These are phyloP conservation scores for Antennarius striatus DNA, from an alignment of 2,113 vertebrate species.

Conservation along the genomic window DNA sequence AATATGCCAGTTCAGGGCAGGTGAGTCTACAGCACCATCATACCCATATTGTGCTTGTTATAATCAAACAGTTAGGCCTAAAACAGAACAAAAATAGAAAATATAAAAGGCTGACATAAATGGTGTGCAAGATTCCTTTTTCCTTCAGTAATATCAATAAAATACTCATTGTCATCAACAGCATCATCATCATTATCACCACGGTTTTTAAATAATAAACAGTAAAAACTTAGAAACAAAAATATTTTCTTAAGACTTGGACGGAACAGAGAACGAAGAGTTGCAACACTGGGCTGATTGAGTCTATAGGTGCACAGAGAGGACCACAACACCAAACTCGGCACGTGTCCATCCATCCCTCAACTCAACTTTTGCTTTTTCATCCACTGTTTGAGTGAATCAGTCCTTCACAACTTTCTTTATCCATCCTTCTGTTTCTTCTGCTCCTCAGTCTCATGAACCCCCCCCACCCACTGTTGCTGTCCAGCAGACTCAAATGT, in stretches of 20 bases:
- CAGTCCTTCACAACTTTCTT: conserved; percentile 22
- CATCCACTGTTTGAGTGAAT: conserved; percentile 49
- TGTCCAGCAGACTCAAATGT: conserved; percentile 78
- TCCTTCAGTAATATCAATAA: conserved; percentile 78
- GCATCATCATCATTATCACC: conserved; percentile 68
- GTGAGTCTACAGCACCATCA: conserved; percentile 81
- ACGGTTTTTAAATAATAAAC: conserved; percentile 81
- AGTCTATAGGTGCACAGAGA: conserved; percentile 90
- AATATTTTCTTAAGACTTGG: conserved; percentile 85
- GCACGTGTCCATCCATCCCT: conserved; percentile 55
- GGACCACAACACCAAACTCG: conserved; percentile 80
- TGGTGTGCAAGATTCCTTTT: conserved; percentile 86
- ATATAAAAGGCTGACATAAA: conserved; percentile 90
- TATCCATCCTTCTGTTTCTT: conserved; percentile 9
- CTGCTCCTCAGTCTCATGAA: neutral
- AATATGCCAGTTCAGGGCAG: conserved; percentile 77
- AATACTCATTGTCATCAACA: conserved; percentile 82
- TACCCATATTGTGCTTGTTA: conserved; percentile 72
- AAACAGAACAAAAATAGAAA: conserved; percentile 80
- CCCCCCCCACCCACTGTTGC: conserved; percentile 22
- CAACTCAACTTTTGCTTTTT: conserved; percentile 27
- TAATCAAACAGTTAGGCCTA: conserved; percentile 60
- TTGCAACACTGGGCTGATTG: conserved; percentile 86
- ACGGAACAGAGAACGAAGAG: conserved; percentile 85
- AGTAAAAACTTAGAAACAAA: conserved; percentile 89